Base-by-base conservation (phyloP, 2,888 invertebrate genomes). In the Epinotia nisella region DNA sequence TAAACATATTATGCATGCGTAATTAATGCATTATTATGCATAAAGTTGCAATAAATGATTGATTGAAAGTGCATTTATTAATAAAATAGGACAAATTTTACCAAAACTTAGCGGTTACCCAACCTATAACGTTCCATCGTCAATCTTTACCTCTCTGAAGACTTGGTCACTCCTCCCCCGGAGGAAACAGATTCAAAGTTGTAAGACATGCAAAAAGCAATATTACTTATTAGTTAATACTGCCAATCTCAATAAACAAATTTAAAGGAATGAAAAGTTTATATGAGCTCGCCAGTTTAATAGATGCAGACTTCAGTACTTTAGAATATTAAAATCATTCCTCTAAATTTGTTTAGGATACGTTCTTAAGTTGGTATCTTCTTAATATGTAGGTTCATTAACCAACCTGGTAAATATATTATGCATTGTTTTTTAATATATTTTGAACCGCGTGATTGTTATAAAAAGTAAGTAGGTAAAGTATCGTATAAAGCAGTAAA, bases 171-270 rank as follows among this genome's bases (percentile, higher is more conserved):
- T 90, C 95, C 95, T 94, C 95, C 95, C 94, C 95, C 95, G 88
- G 95, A 92, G 87, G 94, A 94, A 90, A 94, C 93, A 90, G 95
- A 94, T 94, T 95, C 95, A 92, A 93, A 95, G 94, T 95, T 95
- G 95, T 95, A 95, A 95, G 95, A 95, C 95, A 95, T 95, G 95
- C 95, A 95, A 95, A 95, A 92, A 88, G 91, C 94, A 94, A 94
- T 87, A 90, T 88, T 83, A 83, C 76, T 88, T 92, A 91, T 93
- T 93, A 93, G 91, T 89, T 86, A 62, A 80, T 78, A 59, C 76
- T 79, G 76, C 70, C 71, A 39, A 61, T 51, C 17, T 68, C 21
- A 67, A 15, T 41, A 49, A 61, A 35, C 61, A 62, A 72, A 68
- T 71, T 68, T 58, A 72, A 66, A 69, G 39, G 45, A 68, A 73